Evolutionary conservation across 2,888 invertebrate genomes (phyloP), one percentile per base, ranked within the genome.

Genomic region (Polylopha cassiicola): DNA sequence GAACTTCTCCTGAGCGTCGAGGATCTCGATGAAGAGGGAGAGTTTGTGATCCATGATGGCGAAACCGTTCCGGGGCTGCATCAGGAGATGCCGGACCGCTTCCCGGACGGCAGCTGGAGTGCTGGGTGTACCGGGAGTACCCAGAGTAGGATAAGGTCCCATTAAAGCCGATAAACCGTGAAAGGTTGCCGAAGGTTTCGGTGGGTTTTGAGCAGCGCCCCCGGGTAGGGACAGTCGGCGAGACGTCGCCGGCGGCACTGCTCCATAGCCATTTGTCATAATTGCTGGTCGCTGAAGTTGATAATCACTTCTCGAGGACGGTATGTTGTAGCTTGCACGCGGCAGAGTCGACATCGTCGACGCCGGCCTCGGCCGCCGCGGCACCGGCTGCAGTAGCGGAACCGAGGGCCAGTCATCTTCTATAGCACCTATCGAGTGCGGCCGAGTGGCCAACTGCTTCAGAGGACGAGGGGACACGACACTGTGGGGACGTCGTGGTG

Each of bases 1-100:
- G 67, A 94, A 91, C 67, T 90, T 87, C 69, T 93, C 92, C 86
- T 94, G 93, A 37, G 93, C 91, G 69, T 93, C 93, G 72, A 94
- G 87, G 58, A 94, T 93, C 64, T 94, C 93, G 68, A 93, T 91
- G 80, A 93, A 92, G 30, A 94, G 87, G 24, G 91, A 89, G 64
- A 93, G 88, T 68, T 92, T 91, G 80, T 92, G 92, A 64, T 92
- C 92, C 80, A 91, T 89, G 65, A 91, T 90, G 58, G 91, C 90
- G 75, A 92, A 91, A 11, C 92, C 92, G 65, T 92, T 92, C 43
- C 92, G 82, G 7, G 92, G 90, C 69, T 91, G 90, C 54, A 88
- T 84, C 42, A 91, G 77, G 30, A 92, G 79, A 56, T 91, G 91
- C 46, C 90, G 88, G 24, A 92, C 90, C 4, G 91, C 91, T 51